A percentile compares a stretch with the other conserved stretches of the same genome.
These are phyloP conservation scores for Danionella cerebrum DNA, from an alignment of 2,113 vertebrate species.

Conservation along the genomic window DNA sequence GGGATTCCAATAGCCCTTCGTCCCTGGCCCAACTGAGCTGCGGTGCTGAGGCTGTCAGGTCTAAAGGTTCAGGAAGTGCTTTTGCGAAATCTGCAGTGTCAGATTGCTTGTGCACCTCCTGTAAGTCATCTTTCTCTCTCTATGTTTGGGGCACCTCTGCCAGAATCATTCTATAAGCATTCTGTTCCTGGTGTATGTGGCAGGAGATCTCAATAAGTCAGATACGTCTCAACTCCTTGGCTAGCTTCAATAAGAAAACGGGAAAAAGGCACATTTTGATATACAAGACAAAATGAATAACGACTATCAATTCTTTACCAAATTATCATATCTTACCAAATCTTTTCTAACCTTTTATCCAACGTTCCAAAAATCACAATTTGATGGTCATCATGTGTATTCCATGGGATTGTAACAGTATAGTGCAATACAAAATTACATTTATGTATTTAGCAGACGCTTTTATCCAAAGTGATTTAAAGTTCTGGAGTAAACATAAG, in stretches of 20 bases:
- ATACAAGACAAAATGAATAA: neutral
- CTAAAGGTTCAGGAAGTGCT: neutral
- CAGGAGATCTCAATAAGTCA: neutral
- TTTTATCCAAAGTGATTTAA: too few relatives aligned
- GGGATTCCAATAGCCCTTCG: neutral
- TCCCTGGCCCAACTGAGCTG: constrained; percentile 11
- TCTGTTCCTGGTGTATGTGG: neutral
- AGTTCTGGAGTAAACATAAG: too few relatives aligned
- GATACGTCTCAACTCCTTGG: neutral
- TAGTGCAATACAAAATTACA: too few relatives aligned
- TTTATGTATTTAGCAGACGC: too few relatives aligned
- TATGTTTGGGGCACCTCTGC: neutral
- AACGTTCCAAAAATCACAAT: too few relatives aligned
- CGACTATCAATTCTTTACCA: too few relatives aligned
- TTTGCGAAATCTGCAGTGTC: constrained; percentile 17
- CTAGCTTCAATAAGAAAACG: neutral
- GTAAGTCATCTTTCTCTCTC: constrained; percentile 18
- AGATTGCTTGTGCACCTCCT: constrained; percentile 16
- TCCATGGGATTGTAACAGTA: too few relatives aligned
- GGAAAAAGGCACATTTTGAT: neutral
- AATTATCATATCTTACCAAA: too few relatives aligned
- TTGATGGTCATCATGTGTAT: too few relatives aligned
- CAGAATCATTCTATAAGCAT: neutral
- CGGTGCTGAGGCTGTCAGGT: constrained; percentile 2
- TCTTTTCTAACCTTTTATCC: too few relatives aligned